Evolutionary conservation across 2,797 vertebrate genomes (phyloP).

Genomic region (Oreochromis mossambicus): DNA sequence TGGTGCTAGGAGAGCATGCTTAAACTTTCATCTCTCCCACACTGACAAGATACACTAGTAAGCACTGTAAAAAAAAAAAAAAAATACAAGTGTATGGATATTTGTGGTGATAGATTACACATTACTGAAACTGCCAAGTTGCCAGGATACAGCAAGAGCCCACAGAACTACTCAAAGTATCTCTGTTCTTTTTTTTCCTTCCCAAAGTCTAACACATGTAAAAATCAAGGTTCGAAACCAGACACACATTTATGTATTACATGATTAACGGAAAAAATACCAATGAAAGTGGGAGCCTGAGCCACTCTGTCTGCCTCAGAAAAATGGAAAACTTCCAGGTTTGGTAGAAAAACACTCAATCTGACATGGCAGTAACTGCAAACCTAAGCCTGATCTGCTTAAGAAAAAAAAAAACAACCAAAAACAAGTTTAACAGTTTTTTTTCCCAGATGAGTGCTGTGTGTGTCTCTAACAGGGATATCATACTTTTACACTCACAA

Average conservation of each 20-base stretch:
- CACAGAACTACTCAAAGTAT: constrained; percentile 18
- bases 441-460: background rate
- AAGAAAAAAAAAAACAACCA: background rate
- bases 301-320: background rate
- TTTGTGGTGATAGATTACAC: background rate
- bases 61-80: background rate
- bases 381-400: background rate
- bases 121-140: constrained; percentile 16
- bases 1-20: constrained; percentile 16
- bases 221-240: constrained; percentile 11
- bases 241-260: background rate
- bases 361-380: background rate
- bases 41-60: constrained; percentile 8
- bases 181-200: background rate
- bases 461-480: background rate
- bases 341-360: background rate
- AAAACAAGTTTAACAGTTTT: background rate
- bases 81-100: background rate
- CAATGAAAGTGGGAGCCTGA: background rate
- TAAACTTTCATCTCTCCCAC: constrained; percentile 18
- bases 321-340: background rate
- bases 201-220: background rate
- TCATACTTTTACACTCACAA: background rate
- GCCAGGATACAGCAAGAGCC: background rate
- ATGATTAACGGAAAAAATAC: background rate